Percentiles rank a stretch among this genome's conserved stretches.
Conservation (phyloP, 2,888 invertebrate genomes). For the Lordiphosa andalusiaca region DNA sequence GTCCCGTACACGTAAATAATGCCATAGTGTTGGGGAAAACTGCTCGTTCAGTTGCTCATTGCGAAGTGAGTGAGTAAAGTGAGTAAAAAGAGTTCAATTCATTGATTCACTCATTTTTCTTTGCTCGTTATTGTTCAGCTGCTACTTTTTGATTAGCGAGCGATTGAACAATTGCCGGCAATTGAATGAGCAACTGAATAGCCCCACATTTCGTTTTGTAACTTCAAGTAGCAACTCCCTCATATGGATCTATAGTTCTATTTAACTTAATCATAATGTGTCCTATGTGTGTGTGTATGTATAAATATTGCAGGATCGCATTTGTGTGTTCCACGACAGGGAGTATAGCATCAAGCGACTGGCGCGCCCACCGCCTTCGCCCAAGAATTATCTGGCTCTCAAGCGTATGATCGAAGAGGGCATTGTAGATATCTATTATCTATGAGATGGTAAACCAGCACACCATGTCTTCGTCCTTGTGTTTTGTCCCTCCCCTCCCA, state of each 20-base stretch:
- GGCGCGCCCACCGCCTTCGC: conserved; percentile 77
- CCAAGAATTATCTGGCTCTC: conserved; percentile 74
- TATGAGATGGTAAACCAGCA: conserved; percentile 51
- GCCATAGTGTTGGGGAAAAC: conserved; percentile 1
- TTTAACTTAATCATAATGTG: background rate
- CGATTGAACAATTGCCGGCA: too few relatives aligned
- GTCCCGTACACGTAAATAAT: conserved; percentile 11
- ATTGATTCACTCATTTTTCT: too few relatives aligned
- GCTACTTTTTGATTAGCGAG: too few relatives aligned
- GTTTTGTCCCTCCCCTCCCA: too few relatives aligned
- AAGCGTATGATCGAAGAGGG: conserved; percentile 78
- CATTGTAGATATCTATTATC: conserved; percentile 73
- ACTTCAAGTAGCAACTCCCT: too few relatives aligned
- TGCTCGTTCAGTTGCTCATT: too few relatives aligned
- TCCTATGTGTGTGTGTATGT: conserved; percentile 13
- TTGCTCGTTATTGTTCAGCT: too few relatives aligned
- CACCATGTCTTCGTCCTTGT: conserved; percentile 21
- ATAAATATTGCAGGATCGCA: conserved; percentile 75
- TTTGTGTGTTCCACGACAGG: conserved; percentile 73
- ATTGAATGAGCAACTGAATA: too few relatives aligned
- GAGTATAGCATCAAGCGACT: conserved; percentile 75
- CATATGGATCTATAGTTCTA: conserved; percentile 11
- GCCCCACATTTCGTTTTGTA: too few relatives aligned
- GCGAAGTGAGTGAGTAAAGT: too few relatives aligned
- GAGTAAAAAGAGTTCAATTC: too few relatives aligned